A percentile compares a stretch with the other conserved stretches of the same genome.
Evolutionary conservation across 2,888 invertebrate genomes (phyloP).

Genomic region (Tachina grossa): DNA sequence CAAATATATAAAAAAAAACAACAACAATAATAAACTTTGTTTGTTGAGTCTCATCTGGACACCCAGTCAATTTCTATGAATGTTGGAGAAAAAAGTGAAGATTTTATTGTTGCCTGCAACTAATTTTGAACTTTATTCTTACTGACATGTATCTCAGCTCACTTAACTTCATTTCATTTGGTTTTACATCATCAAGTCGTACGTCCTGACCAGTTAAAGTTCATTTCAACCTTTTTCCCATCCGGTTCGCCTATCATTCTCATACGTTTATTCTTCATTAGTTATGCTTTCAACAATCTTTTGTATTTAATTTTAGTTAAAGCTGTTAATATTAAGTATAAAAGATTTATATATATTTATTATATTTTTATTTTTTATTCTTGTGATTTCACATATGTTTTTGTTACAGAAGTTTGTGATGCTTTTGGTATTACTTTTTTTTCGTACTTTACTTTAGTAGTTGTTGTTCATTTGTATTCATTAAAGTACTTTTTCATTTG

Average conservation of each 20-base stretch:
- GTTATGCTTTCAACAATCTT: constrained; percentile 42
- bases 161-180: constrained; percentile 33
- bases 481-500: constrained; percentile 70
- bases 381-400: constrained; percentile 58
- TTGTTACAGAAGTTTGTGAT: constrained; percentile 48
- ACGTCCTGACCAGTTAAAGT: constrained; percentile 12
- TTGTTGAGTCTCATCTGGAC: constrained; percentile 7
- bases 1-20: neutral
- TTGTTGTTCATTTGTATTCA: constrained; percentile 70
- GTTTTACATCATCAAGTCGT: constrained; percentile 1
- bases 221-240: neutral
- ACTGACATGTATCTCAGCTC: constrained; percentile 58
- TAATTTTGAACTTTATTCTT: constrained; percentile 61
- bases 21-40: constrained; percentile 38
- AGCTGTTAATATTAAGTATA: constrained; percentile 64
- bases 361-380: neutral
- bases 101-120: constrained; percentile 32
- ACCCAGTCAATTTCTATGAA: constrained; percentile 22
- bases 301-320: constrained; percentile 58
- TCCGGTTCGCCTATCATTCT: neutral
- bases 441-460: constrained; percentile 11
- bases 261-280: constrained; percentile 32
- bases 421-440: constrained; percentile 4
- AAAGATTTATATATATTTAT: constrained; percentile 52
- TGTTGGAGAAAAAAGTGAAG: constrained; percentile 5